Base-by-base conservation (phyloP, 2,797 vertebrate genomes). In the Carduelis carduelis region DNA sequence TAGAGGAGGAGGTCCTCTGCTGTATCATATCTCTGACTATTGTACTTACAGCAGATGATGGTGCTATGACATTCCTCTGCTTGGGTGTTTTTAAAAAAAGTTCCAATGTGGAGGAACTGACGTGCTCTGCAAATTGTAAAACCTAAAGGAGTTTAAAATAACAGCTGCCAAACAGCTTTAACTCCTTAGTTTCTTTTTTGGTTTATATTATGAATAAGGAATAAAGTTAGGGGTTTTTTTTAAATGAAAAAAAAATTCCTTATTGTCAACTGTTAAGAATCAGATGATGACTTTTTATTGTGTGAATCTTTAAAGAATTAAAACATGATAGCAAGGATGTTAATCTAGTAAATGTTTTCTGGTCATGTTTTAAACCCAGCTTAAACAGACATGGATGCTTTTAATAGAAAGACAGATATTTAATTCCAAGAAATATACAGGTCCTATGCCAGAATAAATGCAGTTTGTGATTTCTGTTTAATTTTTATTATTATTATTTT, bases 91-190 rank as follows among this genome's bases (percentile, higher is more conserved):
- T 92, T 83, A 27, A 6, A 82, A 81, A 60, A 83, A 94, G 65
- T 92, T 92, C 21, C 55, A 60, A 27, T 53, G 56, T 77, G 87
- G 70, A 72, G 61, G 23, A 87, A 41, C 82, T 91, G 66, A 91
- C 63, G 27, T 63, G 37, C 43, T 76, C 89, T 93, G 85, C 79
- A 87, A 94, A 93, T 70, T 93, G 27, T 82, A 89, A 91, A 87
- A 61, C 79, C 72, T 89, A 56, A 61, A 88, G 59, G 80, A 90
- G 71, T 87, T 86, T 85, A 53, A 91, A 90, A 50, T 80, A 91
- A 84, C 76, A 94, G 76, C 65, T 87, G 91, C 82, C 83, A 90
- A 89, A 76, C 72, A 76, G 56, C 66, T 90, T 96, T 96, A 96
- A 90, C 92, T 88, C 87, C 60, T 84, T 61, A 35, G n/a, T 66